Evolutionary conservation across 2,888 invertebrate genomes (phyloP).

Genomic region (Serrognathus titanus): DNA sequence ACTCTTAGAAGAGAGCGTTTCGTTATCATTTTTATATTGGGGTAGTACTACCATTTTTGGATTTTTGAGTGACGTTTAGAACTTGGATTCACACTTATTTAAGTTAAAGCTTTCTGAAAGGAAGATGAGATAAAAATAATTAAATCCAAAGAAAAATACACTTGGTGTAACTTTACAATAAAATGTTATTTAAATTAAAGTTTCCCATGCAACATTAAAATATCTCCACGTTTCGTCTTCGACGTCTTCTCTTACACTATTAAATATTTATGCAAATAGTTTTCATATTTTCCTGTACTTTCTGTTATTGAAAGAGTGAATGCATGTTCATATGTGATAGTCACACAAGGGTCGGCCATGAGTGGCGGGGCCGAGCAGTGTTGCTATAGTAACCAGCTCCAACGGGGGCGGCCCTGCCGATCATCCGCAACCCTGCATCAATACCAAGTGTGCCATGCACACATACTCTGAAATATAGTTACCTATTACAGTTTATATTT

Average conservation of each 20-base stretch:
- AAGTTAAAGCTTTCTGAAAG: no score
- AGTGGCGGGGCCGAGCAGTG: conserved; percentile 33
- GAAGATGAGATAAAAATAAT: no score
- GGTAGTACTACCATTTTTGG: neutral
- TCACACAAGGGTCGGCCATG: conserved; percentile 35
- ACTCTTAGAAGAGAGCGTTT: neutral
- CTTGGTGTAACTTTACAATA: no score
- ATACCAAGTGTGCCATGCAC: conserved; percentile 34
- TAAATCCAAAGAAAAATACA: no score
- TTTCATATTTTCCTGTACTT: conserved; percentile 19
- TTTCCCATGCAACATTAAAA: no score
- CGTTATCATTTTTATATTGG: neutral
- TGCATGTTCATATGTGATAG: conserved; percentile 46
- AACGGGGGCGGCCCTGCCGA: conserved; percentile 44
- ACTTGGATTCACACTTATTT: no score
- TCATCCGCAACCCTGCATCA: conserved; percentile 49
- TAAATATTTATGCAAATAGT: conserved; percentile 21
- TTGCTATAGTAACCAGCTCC: conserved; percentile 42
- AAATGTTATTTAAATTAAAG: no score
- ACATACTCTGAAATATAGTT: conserved; percentile 15
- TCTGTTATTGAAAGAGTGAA: conserved; percentile 33
- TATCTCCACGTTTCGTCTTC: no score
- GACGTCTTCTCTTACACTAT: conserved; percentile 4
- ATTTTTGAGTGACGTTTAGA: no score
- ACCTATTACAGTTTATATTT: conserved; percentile 22